phyloP scores from a whole-genome alignment of 2,113 vertebrate genomes.

The Serinus canaria region DNA sequence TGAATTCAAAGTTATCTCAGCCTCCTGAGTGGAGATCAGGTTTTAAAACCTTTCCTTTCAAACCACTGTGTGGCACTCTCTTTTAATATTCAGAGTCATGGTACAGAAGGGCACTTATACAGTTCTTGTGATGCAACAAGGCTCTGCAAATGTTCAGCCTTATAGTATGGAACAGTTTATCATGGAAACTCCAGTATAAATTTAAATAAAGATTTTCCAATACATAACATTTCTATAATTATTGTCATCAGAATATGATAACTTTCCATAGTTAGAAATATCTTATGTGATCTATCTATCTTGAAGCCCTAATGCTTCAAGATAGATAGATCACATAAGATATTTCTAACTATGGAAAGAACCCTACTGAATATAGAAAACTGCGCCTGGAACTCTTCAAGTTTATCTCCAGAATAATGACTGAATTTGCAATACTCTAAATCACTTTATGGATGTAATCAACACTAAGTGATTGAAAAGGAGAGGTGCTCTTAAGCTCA shows the following conservation, averaged over 20 bases:
- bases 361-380: not conserved
- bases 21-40: not conserved
- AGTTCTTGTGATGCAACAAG: not conserved
- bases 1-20: not conserved
- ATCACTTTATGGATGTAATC: not conserved
- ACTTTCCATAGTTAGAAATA: too few species aligned
- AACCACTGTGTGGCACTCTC: not conserved
- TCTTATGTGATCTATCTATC: too few species aligned
- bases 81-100: not conserved
- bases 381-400: fast-evolving
- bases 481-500: not conserved
- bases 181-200: not conserved
- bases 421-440: not conserved
- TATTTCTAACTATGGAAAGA: not conserved
- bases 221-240: not conserved
- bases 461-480: not conserved
- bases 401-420: not conserved
- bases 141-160: not conserved
- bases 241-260: not conserved
- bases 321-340: not conserved
- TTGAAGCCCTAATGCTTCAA: not conserved
- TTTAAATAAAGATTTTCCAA: not conserved
- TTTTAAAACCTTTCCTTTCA: not conserved
- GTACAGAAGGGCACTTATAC: not conserved
- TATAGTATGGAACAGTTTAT: not conserved